Evolutionary conservation across 1,140 invertebrate species (phyloP).

Genomic region (Littorina saxatilis): DNA sequence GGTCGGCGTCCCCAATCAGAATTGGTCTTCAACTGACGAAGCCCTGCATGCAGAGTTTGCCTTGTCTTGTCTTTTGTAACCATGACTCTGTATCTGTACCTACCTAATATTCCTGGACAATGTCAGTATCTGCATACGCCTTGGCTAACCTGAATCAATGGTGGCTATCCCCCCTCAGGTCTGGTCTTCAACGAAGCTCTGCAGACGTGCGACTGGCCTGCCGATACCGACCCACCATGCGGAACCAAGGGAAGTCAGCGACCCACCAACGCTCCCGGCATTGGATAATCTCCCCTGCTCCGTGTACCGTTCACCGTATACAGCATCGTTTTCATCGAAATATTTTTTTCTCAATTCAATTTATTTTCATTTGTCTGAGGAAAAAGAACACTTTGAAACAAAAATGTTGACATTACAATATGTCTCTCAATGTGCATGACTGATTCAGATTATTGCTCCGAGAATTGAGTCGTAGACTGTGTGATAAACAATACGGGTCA

Average conservation of each 20-base stretch:
- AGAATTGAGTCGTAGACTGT: neutral
- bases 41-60: no score
- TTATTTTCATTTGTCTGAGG: neutral
- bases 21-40: no score
- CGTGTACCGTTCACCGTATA: neutral
- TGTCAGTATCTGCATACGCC: no score
- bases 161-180: no score
- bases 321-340: neutral
- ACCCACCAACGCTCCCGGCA: neutral
- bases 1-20: no score
- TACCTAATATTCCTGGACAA: no score
- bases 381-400: neutral
- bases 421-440: neutral
- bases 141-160: no score
- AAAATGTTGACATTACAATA: neutral
- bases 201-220: conserved; percentile 55
- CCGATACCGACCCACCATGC: conserved; percentile 50
- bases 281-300: neutral
- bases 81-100: no score
- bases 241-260: conserved; percentile 43
- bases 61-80: no score
- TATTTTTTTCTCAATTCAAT: neutral
- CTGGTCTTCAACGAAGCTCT: conserved; percentile 56
- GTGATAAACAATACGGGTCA: neutral
- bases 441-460: neutral